phyloP scores from a whole-genome alignment of 2,888 invertebrate genomes.

The Eupeodes latifasciatus region DNA sequence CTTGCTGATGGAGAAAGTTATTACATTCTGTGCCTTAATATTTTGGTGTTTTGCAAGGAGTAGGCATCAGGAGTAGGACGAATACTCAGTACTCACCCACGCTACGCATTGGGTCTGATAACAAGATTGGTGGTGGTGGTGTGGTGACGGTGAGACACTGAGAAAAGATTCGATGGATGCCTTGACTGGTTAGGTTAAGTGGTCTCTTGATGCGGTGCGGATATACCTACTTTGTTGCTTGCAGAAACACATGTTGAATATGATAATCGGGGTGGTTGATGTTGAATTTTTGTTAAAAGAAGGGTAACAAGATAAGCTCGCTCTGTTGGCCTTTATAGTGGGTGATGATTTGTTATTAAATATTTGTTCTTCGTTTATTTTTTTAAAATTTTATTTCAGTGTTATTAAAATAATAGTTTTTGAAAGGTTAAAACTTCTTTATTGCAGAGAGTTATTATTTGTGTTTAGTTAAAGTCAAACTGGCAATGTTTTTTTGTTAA shows the following conservation, averaged over 20 bases:
- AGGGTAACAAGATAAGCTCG: constrained; percentile 33
- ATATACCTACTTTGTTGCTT: background rate
- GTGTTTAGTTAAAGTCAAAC: too few species aligned
- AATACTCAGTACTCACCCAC: background rate
- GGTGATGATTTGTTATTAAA: constrained; percentile 20
- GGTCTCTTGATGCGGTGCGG: constrained; percentile 31
- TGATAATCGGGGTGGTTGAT: constrained; percentile 9
- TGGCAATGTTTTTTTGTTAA: too few species aligned
- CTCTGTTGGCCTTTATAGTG: background rate
- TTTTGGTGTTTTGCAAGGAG: constrained; percentile 49
- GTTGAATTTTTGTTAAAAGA: constrained; percentile 7
- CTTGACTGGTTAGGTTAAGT: constrained; percentile 8
- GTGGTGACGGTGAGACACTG: background rate
- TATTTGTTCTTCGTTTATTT: background rate
- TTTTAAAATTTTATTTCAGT: background rate
- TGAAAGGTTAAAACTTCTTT: background rate
- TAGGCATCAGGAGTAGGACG: too few species aligned
- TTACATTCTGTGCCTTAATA: constrained; percentile 46
- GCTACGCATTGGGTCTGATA: background rate
- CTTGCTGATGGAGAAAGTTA: constrained; percentile 78
- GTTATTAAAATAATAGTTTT: background rate
- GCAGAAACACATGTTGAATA: constrained; percentile 45
- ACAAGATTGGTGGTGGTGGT: constrained; percentile 32
- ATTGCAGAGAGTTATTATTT: too few species aligned
- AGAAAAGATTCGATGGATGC: constrained; percentile 11